Conservation (phyloP, 2,888 invertebrate species). For the Dasysyrphus tricinctus region DNA sequence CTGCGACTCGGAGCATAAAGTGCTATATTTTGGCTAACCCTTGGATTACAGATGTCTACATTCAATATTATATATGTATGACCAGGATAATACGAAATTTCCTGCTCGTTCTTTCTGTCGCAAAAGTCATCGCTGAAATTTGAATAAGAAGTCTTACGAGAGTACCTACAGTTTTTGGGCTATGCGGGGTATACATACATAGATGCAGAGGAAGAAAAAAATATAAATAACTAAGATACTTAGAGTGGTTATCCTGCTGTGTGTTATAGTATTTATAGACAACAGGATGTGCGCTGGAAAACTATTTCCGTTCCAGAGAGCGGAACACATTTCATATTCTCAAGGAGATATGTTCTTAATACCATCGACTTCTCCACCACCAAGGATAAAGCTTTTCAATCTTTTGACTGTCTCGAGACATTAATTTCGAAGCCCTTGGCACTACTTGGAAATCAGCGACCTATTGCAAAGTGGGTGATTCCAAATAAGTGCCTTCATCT, state of each 20-base stretch:
- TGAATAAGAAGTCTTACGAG: conserved; percentile 49
- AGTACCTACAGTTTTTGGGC: background rate
- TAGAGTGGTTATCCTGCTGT: conserved; percentile 35
- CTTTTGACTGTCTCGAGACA: conserved; percentile 17
- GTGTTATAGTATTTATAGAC: background rate
- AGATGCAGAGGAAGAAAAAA: conserved; percentile 39
- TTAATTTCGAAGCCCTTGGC: conserved; percentile 6
- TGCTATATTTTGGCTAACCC: conserved; percentile 65
- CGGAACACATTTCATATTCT: conserved; percentile 52
- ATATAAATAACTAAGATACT: conserved; percentile 68
- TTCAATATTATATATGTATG: conserved; percentile 54
- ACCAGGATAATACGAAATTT: conserved; percentile 31
- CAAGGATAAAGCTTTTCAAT: conserved; percentile 11
- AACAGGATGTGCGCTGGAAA: conserved; percentile 48
- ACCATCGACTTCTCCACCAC: background rate
- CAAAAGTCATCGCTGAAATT: conserved; percentile 64
- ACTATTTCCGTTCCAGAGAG: conserved; percentile 61
- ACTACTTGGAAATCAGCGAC: conserved; percentile 27
- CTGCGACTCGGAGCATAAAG: background rate
- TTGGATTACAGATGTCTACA: conserved; percentile 67
- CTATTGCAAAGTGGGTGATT: conserved; percentile 13
- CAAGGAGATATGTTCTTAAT: conserved; percentile 14
- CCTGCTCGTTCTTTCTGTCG: conserved; percentile 8
- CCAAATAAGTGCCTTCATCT: background rate
- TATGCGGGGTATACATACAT: too few species aligned